These are phyloP conservation scores for Proteles cristata DNA, from an alignment of 2,113 vertebrate genomes.

Conservation along the genomic window DNA sequence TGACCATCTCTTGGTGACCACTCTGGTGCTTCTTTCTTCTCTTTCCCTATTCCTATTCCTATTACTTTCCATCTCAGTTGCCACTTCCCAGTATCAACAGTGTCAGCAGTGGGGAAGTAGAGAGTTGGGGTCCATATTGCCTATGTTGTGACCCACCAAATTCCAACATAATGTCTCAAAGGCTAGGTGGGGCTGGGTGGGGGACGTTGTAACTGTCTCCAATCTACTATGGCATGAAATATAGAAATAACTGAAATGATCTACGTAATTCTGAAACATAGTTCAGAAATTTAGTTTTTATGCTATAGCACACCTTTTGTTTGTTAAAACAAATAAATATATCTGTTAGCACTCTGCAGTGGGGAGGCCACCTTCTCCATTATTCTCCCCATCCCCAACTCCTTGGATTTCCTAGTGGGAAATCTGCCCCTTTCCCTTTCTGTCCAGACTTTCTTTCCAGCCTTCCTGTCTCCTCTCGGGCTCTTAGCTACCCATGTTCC, in stretches of 20 bases:
- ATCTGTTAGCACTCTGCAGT: neutral
- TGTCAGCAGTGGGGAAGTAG: too few relatives aligned
- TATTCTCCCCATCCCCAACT: neutral
- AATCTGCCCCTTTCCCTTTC: neutral
- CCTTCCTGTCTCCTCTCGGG: neutral
- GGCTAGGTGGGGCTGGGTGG: neutral
- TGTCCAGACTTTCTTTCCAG: neutral
- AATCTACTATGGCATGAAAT: neutral
- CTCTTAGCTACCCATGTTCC: neutral
- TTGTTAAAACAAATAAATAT: neutral
- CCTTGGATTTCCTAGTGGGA: neutral
- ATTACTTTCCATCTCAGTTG: neutral
- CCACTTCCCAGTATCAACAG: neutral
- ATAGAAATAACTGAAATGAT: neutral
- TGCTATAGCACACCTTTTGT: neutral
- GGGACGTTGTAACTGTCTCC: neutral
- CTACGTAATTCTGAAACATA: neutral
- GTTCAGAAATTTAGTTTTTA: neutral
- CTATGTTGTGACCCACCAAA: neutral
- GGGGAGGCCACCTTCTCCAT: neutral
- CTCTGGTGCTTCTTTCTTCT: neutral
- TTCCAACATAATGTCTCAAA: neutral
- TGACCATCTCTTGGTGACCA: neutral
- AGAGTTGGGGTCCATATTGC: neutral
- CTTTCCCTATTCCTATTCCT: rapidly evolving